Base-by-base conservation (phyloP, 2,113 vertebrate species). In the Siniperca chuatsi region DNA sequence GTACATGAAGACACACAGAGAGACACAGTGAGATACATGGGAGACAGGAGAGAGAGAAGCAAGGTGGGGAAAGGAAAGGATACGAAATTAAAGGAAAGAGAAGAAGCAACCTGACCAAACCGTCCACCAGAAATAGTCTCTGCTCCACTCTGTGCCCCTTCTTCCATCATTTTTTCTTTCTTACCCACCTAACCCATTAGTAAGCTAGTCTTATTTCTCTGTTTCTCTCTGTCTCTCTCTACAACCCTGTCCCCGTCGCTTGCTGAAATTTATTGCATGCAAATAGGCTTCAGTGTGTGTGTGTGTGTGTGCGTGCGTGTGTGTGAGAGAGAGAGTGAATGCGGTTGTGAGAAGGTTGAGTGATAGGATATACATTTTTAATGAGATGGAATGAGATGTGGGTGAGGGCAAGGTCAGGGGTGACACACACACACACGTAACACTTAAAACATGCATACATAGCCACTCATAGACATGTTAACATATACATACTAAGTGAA, bases 361-460 rank as follows among this genome's bases (percentile, higher is more conserved):
- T 97, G 97, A 98, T 99, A 98, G 98, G 97, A 99, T 98, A 99
- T 99, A 97, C 98, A 99, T 99, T 98, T 99, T 99, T 99, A 99
- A 99, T 99, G 98, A 99, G 97, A 96, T 95, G 95, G 96, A 97
- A 97, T 97, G 96, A 97, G 96, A 96, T 95, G 96, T 96, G 94
- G 93, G 87, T 93, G 93, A 92, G 37, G 94, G 78, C 92, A 90
- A 93, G 89, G 92, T 91, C 87, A 93, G 91, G 87, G 91, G 92
- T 93, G 92, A 89, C 77, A 81, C 78, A 79, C 62, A 75, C 62
- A 75, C 42, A 50, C 18, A 72, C 48, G 21, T 10, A 15, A 33
- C 81, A 72, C 75, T 66, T 78, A 64, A 89, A 82, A 86, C 57
- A 69, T 72, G 75, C 64, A 77, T 40, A 60, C 42, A 13, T 1